Conservation (phyloP, 2,888 invertebrate species). For the Neocrepidodera transversa region DNA sequence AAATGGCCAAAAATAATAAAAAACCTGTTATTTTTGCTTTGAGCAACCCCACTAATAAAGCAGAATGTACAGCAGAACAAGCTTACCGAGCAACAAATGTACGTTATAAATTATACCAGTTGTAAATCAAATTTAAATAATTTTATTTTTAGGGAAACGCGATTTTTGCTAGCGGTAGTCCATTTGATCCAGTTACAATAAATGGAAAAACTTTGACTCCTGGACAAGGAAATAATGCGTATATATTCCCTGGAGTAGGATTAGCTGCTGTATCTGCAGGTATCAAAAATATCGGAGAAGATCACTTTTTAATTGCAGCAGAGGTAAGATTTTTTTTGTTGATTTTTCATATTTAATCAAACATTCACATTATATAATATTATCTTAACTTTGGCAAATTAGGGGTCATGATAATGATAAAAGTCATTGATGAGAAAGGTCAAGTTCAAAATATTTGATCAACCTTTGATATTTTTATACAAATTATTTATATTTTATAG, state of each 20-base stretch:
- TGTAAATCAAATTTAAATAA: too few species aligned
- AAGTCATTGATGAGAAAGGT: too few species aligned
- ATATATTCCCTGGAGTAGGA: conserved; percentile 96
- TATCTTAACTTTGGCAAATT: too few species aligned
- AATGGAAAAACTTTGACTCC: conserved; percentile 84
- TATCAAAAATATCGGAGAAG: conserved; percentile 88
- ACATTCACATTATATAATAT: too few species aligned
- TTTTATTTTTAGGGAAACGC: conserved; percentile 75
- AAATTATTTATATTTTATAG: conserved; percentile 59
- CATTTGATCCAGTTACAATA: conserved; percentile 85
- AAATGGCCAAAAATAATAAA: conserved; percentile 85
- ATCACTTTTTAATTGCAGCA: conserved; percentile 90
- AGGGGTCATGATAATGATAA: too few species aligned
- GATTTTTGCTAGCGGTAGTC: conserved; percentile 96
- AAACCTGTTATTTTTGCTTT: conserved; percentile 95
- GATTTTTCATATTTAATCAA: too few species aligned
- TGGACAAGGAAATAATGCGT: conserved; percentile 98
- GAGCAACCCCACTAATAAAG: conserved; percentile 97
- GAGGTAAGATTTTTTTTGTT: conserved; percentile 67
- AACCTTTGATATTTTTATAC: neutral
- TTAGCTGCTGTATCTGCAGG: conserved; percentile 90
- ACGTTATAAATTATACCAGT: too few species aligned
- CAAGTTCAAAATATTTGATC: too few species aligned
- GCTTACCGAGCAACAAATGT: conserved; percentile 90
- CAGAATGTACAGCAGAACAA: conserved; percentile 99